Conservation (phyloP, 2,797 vertebrate genomes). For the Adelosebastes latens region DNA sequence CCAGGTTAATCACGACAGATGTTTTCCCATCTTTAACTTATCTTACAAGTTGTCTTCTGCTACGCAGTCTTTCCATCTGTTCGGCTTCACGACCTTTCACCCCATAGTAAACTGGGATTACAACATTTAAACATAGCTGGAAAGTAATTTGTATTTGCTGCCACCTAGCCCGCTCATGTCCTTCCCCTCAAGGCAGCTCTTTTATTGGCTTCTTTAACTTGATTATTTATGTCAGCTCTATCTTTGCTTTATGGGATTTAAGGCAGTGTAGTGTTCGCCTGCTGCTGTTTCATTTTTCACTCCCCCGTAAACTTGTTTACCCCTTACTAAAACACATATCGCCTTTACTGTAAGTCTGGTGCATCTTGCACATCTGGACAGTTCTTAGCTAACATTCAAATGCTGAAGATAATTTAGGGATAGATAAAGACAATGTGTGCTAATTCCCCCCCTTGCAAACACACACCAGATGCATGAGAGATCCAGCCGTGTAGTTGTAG, state of each 20-base stretch:
- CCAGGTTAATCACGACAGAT: not conserved
- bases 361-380: slow-evolving; percentile 10
- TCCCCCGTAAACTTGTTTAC: not conserved
- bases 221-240: slow-evolving; percentile 36
- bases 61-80: slow-evolving; percentile 9
- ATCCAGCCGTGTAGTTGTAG: slow-evolving; percentile 31
- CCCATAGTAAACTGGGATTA: slow-evolving; percentile 16
- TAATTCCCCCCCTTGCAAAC: slow-evolving; percentile 6
- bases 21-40: slow-evolving; percentile 4
- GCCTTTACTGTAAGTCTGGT: not conserved
- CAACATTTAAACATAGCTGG: slow-evolving; percentile 26
- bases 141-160: slow-evolving; percentile 31
- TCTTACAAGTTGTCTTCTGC: not conserved
- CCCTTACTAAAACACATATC: not conserved
- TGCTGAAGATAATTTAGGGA: not conserved
- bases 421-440: slow-evolving; percentile 10
- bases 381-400: not conserved
- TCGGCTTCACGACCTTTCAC: slow-evolving; percentile 20
- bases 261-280: not conserved
- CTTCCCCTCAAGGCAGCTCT: not conserved
- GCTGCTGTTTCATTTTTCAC: slow-evolving; percentile 3
- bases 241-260: slow-evolving; percentile 6
- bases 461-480: slow-evolving; percentile 32
- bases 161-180: slow-evolving; percentile 3
- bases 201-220: slow-evolving; percentile 42